Base-by-base conservation (phyloP, 1,140 invertebrate genomes). In the Lerema accius region DNA sequence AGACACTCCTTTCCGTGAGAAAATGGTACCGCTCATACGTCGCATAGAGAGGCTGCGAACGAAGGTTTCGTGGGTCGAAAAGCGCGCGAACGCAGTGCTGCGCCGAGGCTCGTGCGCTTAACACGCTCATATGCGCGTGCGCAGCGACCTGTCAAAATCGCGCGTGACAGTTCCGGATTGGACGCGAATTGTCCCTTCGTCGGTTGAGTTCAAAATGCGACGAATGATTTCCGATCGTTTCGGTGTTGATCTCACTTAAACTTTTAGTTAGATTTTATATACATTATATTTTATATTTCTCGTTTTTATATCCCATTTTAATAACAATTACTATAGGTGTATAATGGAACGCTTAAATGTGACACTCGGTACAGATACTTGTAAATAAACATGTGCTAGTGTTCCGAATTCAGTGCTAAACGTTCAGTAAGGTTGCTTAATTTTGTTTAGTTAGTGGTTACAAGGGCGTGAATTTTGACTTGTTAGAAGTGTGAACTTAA, bases 51-150 rank as follows among this genome's bases (percentile, higher is more conserved):
- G 78, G 78, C 78, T 82, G 81, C 61, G 73, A 67, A 63, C 64
- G 82, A 79, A 83, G 85, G 85, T 80, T 85, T 80, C 66, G 63
- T 76, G 67, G 74, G 75, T 78, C 81, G 80, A 90, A 90, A 90
- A 90, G 87, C 87, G 84, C 87, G 87, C 83, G 86, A 90, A 90
- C 76, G 78, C 86, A 90, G 87, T 90, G 79, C 77, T 66, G 80
- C 78, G 86, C 80, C 80, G 84, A 80, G 76, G 78, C 71, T 65
- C 84, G 87, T 70, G 83, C 84, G 85, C 87, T 73, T 50, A 76
- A 81, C 87, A 90, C 85, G 86, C 81, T 80, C 79, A 82, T 64
- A 77, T 76, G 80, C 82, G 84, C 77, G 76, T 72, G 82, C 78
- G 73, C 73, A 65, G 73, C 67, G 63, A 71, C 62, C 78, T 80